Evolutionary conservation across 2,888 invertebrate genomes (phyloP).

Genomic region (Phaonia tiefii): DNA sequence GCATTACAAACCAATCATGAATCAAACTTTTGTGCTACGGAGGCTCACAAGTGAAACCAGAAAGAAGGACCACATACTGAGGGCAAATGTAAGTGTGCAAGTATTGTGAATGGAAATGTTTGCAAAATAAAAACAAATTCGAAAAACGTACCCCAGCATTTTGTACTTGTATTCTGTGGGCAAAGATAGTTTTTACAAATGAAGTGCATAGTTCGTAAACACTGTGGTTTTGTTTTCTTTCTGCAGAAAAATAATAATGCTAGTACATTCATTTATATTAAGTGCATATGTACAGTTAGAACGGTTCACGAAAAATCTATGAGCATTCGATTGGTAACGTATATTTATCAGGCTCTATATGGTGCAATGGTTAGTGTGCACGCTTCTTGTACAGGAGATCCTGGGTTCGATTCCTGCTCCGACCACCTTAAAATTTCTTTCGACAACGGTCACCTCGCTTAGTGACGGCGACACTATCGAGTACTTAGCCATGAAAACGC

Average conservation of each 20-base stretch:
- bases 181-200: conserved; percentile 14
- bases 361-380: too few relatives aligned
- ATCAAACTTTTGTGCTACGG: conserved; percentile 6
- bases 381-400: too few relatives aligned
- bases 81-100: not conserved
- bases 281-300: not conserved
- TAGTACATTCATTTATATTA: not conserved
- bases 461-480: too few relatives aligned
- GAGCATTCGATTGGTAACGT: too few relatives aligned
- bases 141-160: conserved; percentile 7
- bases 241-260: not conserved
- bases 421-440: too few relatives aligned
- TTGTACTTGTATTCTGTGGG: conserved; percentile 15
- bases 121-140: not conserved
- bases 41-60: not conserved
- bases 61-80: conserved; percentile 22
- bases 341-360: too few relatives aligned
- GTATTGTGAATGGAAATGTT: conserved; percentile 11
- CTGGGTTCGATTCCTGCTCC: too few relatives aligned
- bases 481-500: too few relatives aligned
- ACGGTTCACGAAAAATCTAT: too few relatives aligned
- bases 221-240: conserved; percentile 9
- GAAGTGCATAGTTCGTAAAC: not conserved
- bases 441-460: too few relatives aligned
- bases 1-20: conserved; percentile 13